phyloP scores from a whole-genome alignment of 2,888 invertebrate species.

The Drosophila hawaiiensis region DNA sequence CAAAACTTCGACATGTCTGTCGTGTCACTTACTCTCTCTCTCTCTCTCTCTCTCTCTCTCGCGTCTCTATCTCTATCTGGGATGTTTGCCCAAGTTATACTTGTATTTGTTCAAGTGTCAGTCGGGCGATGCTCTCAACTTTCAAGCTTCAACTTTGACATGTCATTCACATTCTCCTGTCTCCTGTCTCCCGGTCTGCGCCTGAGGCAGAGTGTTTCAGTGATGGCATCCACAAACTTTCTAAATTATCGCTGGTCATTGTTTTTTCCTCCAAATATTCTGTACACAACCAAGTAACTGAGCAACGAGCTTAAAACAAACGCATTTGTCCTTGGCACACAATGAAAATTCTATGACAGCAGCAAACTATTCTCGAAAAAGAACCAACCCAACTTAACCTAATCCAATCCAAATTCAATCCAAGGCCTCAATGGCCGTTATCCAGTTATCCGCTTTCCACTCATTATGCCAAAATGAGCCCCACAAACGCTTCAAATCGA shows the following conservation, averaged over 20 bases:
- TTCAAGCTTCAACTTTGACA: constrained; percentile 63
- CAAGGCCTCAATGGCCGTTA: not conserved
- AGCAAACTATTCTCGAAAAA: constrained; percentile 12
- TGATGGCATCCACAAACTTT: constrained; percentile 54
- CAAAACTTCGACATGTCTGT: constrained; percentile 54
- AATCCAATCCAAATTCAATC: not conserved
- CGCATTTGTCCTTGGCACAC: constrained; percentile 29
- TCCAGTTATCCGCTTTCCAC: not conserved
- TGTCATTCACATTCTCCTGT: constrained; percentile 49
- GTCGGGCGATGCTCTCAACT: constrained; percentile 36
- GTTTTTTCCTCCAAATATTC: constrained; percentile 40
- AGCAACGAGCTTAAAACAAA: constrained; percentile 7
- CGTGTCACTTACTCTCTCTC: constrained; percentile 21
- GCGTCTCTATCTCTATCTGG: not conserved
- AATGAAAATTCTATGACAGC: constrained; percentile 40
- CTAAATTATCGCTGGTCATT: constrained; percentile 69
- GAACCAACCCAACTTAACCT: not conserved
- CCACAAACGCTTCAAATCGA: constrained; percentile 47
- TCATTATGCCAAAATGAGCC: constrained; percentile 35
- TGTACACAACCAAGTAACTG: constrained; percentile 13
- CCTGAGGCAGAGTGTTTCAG: constrained; percentile 3
- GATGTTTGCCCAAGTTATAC: constrained; percentile 45
- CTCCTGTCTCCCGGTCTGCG: not conserved
- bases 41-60: not conserved
- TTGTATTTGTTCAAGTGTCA: constrained; percentile 53